These are phyloP conservation scores for Grallaria varia DNA, from an alignment of 2,113 vertebrate species.

Conservation along the genomic window DNA sequence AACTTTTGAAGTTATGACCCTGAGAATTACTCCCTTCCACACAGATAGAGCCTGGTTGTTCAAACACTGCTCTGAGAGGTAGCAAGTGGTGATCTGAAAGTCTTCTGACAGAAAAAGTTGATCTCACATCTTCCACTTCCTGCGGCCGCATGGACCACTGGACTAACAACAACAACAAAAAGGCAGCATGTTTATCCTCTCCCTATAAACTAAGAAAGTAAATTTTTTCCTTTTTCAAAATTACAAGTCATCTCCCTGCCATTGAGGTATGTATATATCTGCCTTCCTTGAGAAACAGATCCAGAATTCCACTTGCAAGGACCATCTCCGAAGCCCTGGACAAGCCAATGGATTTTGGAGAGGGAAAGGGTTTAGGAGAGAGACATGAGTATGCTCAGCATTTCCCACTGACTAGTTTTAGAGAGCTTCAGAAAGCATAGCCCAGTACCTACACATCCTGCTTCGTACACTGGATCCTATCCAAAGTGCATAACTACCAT, in stretches of 20 bases:
- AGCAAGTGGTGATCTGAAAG: neutral
- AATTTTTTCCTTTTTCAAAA: neutral
- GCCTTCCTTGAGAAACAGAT: neutral
- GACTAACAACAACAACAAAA: neutral
- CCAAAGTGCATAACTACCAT: neutral
- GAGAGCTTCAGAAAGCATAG: neutral
- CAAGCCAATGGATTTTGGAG: neutral
- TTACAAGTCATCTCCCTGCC: neutral
- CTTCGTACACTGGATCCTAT: neutral
- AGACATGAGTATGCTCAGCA: neutral
- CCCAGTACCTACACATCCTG: neutral
- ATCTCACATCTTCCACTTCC: neutral
- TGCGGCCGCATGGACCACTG: neutral
- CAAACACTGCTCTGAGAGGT: neutral
- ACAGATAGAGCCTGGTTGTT: neutral
- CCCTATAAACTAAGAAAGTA: neutral
- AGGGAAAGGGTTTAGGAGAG: neutral
- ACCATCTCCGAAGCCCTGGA: neutral
- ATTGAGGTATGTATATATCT: neutral
- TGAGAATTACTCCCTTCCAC: neutral
- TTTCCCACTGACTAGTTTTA: neutral
- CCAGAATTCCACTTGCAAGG: neutral
- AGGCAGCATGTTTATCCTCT: neutral
- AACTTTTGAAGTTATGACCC: neutral
- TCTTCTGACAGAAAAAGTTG: neutral